Evolutionary conservation across 2,797 vertebrate genomes (phyloP).

Genomic region (Leuciscus waleckii): DNA sequence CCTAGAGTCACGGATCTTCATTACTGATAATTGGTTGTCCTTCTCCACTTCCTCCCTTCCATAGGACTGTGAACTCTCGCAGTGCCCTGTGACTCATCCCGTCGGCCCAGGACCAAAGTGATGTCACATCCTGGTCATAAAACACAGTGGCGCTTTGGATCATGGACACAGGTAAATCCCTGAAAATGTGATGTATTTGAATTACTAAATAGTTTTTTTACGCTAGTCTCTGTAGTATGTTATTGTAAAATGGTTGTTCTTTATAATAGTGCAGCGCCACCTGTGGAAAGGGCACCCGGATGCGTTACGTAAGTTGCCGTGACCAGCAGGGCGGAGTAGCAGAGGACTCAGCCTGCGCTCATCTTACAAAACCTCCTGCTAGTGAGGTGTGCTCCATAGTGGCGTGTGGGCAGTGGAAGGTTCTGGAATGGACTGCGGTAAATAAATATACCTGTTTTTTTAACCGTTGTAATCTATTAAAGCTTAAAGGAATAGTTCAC

Average conservation of each 20-base stretch:
- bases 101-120: constrained; percentile 81
- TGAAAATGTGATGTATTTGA: background rate
- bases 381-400: constrained; percentile 88
- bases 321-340: constrained; percentile 93
- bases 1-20: constrained; percentile 45
- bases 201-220: background rate
- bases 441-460: constrained; percentile 60
- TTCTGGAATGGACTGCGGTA: constrained; percentile 95
- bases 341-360: constrained; percentile 86
- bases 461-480: background rate
- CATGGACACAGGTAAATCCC: constrained; percentile 92
- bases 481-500: background rate
- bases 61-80: constrained; percentile 92
- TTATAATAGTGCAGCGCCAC: constrained; percentile 89
- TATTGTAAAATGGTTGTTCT: background rate
- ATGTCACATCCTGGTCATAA: constrained; percentile 77
- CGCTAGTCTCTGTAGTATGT: background rate
- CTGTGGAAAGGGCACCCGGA: constrained; percentile 92
- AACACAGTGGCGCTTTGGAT: constrained; percentile 98
- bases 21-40: constrained; percentile 18
- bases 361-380: constrained; percentile 87
- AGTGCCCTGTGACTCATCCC: constrained; percentile 84
- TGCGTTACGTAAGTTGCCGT: constrained; percentile 97
- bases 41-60: constrained; percentile 26
- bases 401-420: constrained; percentile 94